phyloP scores from a whole-genome alignment of 2,113 vertebrate genomes.

The Nothocercus julius region DNA sequence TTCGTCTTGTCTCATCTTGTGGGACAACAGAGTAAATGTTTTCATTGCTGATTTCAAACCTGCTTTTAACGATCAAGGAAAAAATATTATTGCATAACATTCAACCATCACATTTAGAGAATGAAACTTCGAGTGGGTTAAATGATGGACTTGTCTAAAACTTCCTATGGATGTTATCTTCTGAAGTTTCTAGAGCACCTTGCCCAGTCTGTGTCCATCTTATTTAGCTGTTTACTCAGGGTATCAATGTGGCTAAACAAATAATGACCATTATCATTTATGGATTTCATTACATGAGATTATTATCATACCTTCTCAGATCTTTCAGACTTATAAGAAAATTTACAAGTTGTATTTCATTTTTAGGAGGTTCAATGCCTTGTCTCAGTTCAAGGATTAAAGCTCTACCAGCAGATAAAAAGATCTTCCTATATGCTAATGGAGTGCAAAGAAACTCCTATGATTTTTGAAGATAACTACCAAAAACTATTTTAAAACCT shows the following conservation, averaged over 20 bases:
- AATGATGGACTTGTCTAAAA: neutral
- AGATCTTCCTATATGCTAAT: neutral
- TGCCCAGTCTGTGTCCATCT: neutral
- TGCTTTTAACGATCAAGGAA: neutral
- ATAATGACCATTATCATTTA: neutral
- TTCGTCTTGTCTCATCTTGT: neutral
- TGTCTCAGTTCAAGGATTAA: neutral
- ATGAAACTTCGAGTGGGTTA: neutral
- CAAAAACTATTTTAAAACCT: neutral
- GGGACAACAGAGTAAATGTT: neutral
- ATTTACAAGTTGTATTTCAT: neutral
- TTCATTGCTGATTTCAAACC: neutral
- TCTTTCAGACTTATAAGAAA: neutral
- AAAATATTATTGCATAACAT: neutral
- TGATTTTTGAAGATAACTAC: neutral
- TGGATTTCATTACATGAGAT: neutral
- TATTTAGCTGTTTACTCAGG: neutral
- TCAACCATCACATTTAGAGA: neutral
- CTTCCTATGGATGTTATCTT: neutral
- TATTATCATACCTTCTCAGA: neutral
- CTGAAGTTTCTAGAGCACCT: neutral
- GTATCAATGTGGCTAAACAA: neutral
- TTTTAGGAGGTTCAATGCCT: neutral
- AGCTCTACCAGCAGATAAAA: neutral
- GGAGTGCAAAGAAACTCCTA: neutral